Evolutionary conservation across 2,888 invertebrate genomes (phyloP).

Genomic region (Cheilosia variabilis): DNA sequence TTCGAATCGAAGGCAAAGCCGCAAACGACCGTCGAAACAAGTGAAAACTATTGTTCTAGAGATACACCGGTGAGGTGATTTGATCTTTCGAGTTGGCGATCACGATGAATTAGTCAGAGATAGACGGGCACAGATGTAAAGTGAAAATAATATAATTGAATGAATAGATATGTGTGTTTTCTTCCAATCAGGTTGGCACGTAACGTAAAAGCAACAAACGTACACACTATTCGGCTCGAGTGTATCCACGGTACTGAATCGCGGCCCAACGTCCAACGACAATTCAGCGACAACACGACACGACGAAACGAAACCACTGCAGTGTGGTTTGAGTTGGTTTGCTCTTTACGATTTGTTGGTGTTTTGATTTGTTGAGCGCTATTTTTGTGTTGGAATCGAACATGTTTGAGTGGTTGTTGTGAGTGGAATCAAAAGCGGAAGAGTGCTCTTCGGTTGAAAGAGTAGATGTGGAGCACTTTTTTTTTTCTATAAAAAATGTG

Average conservation of each 20-base stretch:
- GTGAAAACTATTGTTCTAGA: not conserved
- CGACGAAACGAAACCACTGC: conserved; percentile 41
- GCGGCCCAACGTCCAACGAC: conserved; percentile 75
- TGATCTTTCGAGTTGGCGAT: conserved; percentile 13
- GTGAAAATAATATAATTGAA: conserved; percentile 40
- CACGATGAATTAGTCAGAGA: conserved; percentile 54
- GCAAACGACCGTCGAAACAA: conserved; percentile 27
- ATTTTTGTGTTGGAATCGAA: conserved; percentile 22
- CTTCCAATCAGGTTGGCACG: conserved; percentile 58
- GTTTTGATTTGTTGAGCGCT: conserved; percentile 72
- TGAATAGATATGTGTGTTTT: conserved; percentile 11
- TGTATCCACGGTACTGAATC: conserved; percentile 81
- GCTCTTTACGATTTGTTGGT: conserved; percentile 43
- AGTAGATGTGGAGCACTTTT: not conserved
- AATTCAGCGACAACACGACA: conserved; percentile 64
- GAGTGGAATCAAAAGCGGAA: not conserved
- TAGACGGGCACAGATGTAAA: conserved; percentile 18
- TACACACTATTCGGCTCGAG: conserved; percentile 79
- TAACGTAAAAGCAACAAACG: conserved; percentile 69
- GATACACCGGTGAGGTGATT: not conserved
- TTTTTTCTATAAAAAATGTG: too few relatives aligned
- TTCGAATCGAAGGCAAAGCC: conserved; percentile 16
- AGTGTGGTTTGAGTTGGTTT: not conserved
- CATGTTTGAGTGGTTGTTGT: conserved; percentile 37
- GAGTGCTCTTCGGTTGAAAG: conserved; percentile 24